A percentile compares a stretch with the other conserved stretches of the same genome.
These are phyloP conservation scores for Sciaenops ocellatus DNA, from an alignment of 2,797 vertebrate genomes.

Conservation along the genomic window DNA sequence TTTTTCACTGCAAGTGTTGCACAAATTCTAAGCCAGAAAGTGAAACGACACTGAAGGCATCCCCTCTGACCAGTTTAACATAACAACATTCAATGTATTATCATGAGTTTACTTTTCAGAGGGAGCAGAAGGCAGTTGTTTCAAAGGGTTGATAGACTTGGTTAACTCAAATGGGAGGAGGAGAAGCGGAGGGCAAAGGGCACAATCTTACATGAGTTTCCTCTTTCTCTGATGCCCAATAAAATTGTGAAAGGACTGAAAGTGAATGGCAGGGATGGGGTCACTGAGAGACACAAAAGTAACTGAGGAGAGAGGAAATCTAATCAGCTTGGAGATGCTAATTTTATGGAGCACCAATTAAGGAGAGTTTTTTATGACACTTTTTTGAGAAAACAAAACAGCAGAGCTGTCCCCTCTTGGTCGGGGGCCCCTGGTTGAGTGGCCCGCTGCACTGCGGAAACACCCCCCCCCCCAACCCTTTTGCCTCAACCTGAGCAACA, in stretches of 20 bases:
- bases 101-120: slow-evolving; percentile 52
- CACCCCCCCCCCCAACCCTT: slow-evolving; percentile 13
- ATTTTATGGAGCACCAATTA: slow-evolving; percentile 90
- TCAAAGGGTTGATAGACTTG: slow-evolving; percentile 50
- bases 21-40: slow-evolving; percentile 18
- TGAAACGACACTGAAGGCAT: slow-evolving; percentile 33
- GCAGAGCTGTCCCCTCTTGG: slow-evolving; percentile 58
- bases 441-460: slow-evolving; percentile 32
- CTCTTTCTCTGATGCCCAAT: slow-evolving; percentile 80
- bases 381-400: slow-evolving; percentile 84
- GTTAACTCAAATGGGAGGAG: slow-evolving; percentile 69
- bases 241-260: slow-evolving; percentile 82
- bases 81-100: slow-evolving; percentile 64
- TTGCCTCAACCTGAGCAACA: slow-evolving; percentile 59
- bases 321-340: slow-evolving; percentile 87
- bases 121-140: slow-evolving; percentile 69
- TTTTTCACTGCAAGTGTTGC: slow-evolving; percentile 29
- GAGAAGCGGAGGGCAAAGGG: slow-evolving; percentile 78
- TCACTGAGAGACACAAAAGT: slow-evolving; percentile 77
- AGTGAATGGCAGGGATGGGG: slow-evolving; percentile 80
- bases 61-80: slow-evolving; percentile 55
- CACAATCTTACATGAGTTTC: slow-evolving; percentile 82
- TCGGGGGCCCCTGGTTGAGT: slow-evolving; percentile 51
- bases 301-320: slow-evolving; percentile 83
- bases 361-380: slow-evolving; percentile 86